These are phyloP conservation scores for Chloroclystis v-ata DNA, from an alignment of 2,888 invertebrate species.

Conservation along the genomic window DNA sequence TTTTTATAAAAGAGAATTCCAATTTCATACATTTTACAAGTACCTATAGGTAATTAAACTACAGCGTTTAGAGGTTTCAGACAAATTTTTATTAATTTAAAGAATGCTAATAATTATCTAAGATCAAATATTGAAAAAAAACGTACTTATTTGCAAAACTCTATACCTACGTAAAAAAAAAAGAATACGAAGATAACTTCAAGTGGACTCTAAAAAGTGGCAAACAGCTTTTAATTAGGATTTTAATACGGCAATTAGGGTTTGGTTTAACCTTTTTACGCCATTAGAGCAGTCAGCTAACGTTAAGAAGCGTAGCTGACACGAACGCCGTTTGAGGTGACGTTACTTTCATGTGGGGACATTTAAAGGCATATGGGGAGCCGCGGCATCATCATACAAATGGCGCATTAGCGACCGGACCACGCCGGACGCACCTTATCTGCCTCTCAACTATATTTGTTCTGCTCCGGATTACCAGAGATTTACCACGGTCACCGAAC, in stretches of 20 bases:
- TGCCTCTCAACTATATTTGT: slow-evolving; percentile 75
- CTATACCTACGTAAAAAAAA: too few relatives aligned
- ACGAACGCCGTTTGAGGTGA: slow-evolving; percentile 28
- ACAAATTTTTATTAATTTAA: too few relatives aligned
- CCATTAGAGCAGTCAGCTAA: slow-evolving; percentile 21
- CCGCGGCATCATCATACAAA: slow-evolving; percentile 72
- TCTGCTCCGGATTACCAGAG: slow-evolving; percentile 70
- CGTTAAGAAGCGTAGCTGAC: slow-evolving; percentile 29
- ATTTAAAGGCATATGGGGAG: slow-evolving; percentile 39
- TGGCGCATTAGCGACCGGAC: slow-evolving; percentile 68
- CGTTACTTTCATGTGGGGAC: slow-evolving; percentile 43
- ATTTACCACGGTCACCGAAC: slow-evolving; percentile 71
- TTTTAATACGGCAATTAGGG: not conserved
- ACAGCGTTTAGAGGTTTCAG: too few relatives aligned
- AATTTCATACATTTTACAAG: too few relatives aligned
- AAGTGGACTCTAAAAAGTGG: not conserved
- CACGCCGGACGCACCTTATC: slow-evolving; percentile 72
- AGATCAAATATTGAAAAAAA: too few relatives aligned
- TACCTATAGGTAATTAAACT: too few relatives aligned
- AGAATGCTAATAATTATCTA: too few relatives aligned
- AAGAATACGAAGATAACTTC: too few relatives aligned
- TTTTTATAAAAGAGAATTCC: slow-evolving; percentile 6
- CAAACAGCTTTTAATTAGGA: slow-evolving; percentile 5
- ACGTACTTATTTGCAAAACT: too few relatives aligned
- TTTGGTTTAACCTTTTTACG: slow-evolving; percentile 18